These are phyloP conservation scores for Bathynomus jamesi DNA, from an alignment of 1,140 invertebrate species.

Conservation along the genomic window DNA sequence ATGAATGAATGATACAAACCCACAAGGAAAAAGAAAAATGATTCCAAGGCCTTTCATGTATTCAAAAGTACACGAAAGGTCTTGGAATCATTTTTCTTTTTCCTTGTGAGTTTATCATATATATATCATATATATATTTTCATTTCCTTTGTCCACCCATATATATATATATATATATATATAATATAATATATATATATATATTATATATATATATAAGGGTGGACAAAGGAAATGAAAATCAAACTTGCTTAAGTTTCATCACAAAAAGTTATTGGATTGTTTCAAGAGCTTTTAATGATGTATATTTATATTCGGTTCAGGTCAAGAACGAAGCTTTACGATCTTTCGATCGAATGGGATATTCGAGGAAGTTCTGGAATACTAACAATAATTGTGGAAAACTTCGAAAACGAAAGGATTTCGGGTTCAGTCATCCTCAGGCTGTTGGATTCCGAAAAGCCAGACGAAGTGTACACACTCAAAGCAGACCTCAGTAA, in stretches of 20 bases:
- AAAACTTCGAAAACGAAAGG: neutral
- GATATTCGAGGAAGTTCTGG: neutral
- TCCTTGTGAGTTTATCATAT: neutral
- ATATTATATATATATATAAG: neutral
- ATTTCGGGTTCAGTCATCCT: neutral
- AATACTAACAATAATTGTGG: neutral
- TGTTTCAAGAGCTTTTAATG: neutral
- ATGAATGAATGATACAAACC: too few species aligned
- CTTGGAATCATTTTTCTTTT: too few species aligned
- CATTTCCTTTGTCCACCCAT: neutral
- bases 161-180: slow-evolving; percentile 3
- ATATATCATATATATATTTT: neutral
- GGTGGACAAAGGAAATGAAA: too few species aligned
- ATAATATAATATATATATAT: neutral
- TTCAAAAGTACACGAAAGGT: too few species aligned
- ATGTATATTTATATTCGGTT: neutral
- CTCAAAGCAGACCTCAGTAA: neutral
- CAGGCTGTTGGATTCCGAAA: neutral
- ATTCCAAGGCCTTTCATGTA: too few species aligned
- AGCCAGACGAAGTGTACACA: neutral
- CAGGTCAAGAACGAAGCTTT: neutral
- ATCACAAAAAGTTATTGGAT: too few species aligned
- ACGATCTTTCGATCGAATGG: neutral
- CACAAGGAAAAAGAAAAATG: too few species aligned
- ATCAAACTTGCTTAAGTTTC: too few species aligned